Conservation (phyloP, 2,113 vertebrate species). For the Aphelocoma coerulescens region DNA sequence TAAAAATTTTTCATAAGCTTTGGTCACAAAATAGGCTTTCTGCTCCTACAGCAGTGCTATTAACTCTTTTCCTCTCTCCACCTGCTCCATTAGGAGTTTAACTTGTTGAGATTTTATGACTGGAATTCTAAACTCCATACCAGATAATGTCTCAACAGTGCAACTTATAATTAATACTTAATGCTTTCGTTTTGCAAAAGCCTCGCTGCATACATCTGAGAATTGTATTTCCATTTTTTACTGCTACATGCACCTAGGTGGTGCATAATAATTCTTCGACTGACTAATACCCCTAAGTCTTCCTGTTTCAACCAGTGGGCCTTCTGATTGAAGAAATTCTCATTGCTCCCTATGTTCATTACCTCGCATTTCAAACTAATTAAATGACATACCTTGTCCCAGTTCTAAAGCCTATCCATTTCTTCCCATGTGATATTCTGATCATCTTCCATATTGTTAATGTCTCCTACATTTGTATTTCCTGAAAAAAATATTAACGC, state of each 20-base stretch:
- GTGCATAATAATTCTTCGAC: constrained; percentile 54
- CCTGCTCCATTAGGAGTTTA: not conserved
- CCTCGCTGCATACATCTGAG: constrained; percentile 5
- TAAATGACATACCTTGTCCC: constrained; percentile 39
- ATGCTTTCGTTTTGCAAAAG: constrained; percentile 41
- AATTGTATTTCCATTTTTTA: constrained; percentile 54
- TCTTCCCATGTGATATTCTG: constrained; percentile 17
- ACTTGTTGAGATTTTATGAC: constrained; percentile 26
- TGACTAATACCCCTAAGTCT: constrained; percentile 43
- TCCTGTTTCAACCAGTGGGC: constrained; percentile 16
- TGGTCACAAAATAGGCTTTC: not conserved
- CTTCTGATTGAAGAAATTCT: constrained; percentile 48
- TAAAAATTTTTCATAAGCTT: not conserved
- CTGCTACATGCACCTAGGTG: constrained; percentile 25
- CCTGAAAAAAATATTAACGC: not conserved
- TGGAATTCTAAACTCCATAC: constrained; percentile 26
- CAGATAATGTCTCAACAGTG: constrained; percentile 46
- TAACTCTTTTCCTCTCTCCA: not conserved
- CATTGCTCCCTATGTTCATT: constrained; percentile 52
- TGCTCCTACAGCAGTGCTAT: not conserved
- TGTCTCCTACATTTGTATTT: not conserved
- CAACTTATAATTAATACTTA: constrained; percentile 65
- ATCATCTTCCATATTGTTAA: constrained; percentile 23
- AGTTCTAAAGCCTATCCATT: constrained; percentile 28
- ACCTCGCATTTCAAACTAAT: constrained; percentile 54